Evolutionary conservation across 1,140 invertebrate species (phyloP), one percentile per base, ranked within the genome.

Genomic region (Drosophila saltans): DNA sequence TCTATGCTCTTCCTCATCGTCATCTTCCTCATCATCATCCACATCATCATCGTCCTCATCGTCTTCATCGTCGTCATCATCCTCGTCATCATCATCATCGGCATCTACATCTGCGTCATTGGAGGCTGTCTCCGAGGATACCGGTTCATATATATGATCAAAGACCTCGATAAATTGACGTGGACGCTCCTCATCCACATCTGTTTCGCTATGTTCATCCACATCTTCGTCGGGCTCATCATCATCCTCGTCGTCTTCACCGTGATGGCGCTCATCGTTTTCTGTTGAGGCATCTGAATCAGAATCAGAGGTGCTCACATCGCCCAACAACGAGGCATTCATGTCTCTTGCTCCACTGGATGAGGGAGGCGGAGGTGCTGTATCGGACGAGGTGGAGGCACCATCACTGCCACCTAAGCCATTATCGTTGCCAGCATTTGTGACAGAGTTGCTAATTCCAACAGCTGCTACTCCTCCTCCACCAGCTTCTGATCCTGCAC

Each of bases 161-260:
- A 94, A 89, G 21, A 92, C 82, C 69, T 92, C 90, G 60, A 92
- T 92, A 33, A 92, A 92, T 52, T 90, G 90, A 6, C 89, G 82
- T 41, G 85, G 86, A 8, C 77, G 71, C 67, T 92, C 92, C 63
- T 92, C 92, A 55, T 93, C 92, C 40, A 93, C 93, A 84, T 94
- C 94, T 43, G 94, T 93, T 40, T 94, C 93, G 16, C 94, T 94
- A 30, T 94, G 95, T 70, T 96, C 95, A 65, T 96, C 95, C 36
- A 95, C 95, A 45, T 95, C 95, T 56, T 95, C 95, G 43, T 95
- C 94, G 57, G 95, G 94, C 2, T 94, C 86, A n/a, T 90, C 84
- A 3, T 89, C 84, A 3, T 86, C 89, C 1, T 92, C 92, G 9
- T 92, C 92, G 11, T 92, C 92, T 10, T 86, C 91, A 5, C 91